Evolutionary conservation across 1,140 invertebrate species (phyloP).

Genomic region (Ephestia elutella): DNA sequence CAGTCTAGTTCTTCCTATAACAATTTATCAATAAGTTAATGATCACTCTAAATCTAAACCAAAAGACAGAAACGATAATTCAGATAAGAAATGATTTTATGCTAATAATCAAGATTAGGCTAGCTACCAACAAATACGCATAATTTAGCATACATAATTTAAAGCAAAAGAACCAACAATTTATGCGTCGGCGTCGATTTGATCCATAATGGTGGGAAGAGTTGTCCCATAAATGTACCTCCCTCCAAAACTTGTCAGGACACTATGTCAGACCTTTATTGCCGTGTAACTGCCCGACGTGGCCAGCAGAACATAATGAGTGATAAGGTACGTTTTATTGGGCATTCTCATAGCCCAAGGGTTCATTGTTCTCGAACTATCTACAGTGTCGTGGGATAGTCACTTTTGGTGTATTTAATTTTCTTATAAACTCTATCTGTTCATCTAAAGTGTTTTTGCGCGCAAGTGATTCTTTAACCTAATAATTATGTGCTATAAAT

Average conservation of each 20-base stretch:
- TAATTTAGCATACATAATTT: neutral
- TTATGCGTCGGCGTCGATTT: neutral
- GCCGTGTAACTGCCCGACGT: conserved; percentile 5
- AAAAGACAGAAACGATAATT: no score
- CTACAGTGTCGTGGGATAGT: conserved; percentile 12
- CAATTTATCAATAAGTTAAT: no score
- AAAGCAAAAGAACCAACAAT: neutral
- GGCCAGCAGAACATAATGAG: conserved; percentile 7
- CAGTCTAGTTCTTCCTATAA: neutral
- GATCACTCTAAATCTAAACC: no score
- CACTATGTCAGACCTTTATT: conserved; percentile 2
- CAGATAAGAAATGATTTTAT: no score
- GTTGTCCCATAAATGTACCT: neutral
- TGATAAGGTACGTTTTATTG: conserved; percentile 14
- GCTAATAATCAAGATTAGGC: no score
- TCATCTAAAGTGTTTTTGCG: conserved; percentile 11
- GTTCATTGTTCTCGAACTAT: conserved; percentile 14
- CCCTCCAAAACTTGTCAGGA: conserved; percentile 3
- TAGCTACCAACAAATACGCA: no score
- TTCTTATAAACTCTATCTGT: conserved; percentile 1
- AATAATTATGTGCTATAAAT: conserved; percentile 9
- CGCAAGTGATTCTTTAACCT: conserved; percentile 1
- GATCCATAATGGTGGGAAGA: conserved; percentile 4
- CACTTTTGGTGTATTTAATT: conserved; percentile 4
- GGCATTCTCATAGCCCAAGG: conserved; percentile 12